Conservation (phyloP, 2,797 vertebrate species). For the Glossophaga mutica region DNA sequence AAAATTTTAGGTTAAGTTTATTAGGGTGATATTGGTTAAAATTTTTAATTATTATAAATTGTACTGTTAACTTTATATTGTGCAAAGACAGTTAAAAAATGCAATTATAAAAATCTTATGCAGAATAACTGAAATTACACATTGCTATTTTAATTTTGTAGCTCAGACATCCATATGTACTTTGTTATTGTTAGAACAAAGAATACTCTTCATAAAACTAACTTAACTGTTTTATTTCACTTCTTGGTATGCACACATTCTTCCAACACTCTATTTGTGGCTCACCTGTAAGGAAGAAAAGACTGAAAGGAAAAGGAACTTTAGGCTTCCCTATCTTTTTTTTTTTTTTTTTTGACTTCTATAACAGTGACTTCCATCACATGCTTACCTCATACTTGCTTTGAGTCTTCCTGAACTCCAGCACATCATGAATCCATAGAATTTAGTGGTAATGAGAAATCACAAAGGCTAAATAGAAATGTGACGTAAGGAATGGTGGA, state of each 20-base stretch:
- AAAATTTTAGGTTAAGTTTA: not conserved
- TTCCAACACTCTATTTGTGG: not conserved
- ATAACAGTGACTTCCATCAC: not conserved
- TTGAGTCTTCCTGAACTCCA: not conserved
- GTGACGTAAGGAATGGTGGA: not conserved
- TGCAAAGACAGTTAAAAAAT: not conserved
- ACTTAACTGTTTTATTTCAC: not conserved
- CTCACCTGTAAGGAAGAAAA: not conserved
- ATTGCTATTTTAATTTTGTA: not conserved
- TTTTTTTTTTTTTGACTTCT: not conserved
- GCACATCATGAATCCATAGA: not conserved
- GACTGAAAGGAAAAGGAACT: not conserved
- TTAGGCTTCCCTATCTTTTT: not conserved
- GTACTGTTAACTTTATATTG: not conserved
- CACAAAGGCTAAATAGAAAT: not conserved
- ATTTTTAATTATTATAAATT: not conserved
- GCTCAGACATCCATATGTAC: not conserved
- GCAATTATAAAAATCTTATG: constrained; percentile 9
- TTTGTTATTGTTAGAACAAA: not conserved
- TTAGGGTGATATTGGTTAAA: not conserved
- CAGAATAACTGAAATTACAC: not conserved
- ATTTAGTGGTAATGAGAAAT: not conserved
- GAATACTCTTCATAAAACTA: not conserved
- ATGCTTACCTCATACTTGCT: not conserved
- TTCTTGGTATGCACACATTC: not conserved